phyloP scores from a whole-genome alignment of 2,113 vertebrate species.

The Boulengeromyrus knoepffleri region DNA sequence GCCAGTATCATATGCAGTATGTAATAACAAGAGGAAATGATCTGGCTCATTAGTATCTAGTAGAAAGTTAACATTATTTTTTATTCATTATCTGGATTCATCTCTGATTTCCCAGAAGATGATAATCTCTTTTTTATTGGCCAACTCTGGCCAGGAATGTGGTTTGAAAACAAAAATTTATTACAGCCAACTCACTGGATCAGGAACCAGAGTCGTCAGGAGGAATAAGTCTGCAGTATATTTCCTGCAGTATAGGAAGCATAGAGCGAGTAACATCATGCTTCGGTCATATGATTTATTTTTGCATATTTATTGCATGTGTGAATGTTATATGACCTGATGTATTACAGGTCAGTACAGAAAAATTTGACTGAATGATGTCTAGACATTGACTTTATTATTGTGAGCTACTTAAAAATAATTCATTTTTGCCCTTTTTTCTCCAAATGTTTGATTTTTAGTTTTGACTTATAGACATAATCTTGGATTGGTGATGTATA shows the following conservation, averaged over 20 bases:
- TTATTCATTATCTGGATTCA: constrained; percentile 7
- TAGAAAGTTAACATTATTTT: neutral
- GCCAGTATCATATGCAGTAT: neutral
- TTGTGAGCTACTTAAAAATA: neutral
- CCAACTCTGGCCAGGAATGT: neutral
- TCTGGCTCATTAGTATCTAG: neutral
- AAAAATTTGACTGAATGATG: neutral
- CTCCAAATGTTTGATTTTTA: neutral
- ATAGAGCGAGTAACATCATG: neutral
- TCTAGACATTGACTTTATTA: neutral
- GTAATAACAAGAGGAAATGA: neutral
- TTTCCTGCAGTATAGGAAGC: neutral
- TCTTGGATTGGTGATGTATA: neutral
- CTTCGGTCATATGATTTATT: neutral
- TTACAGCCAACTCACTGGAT: neutral
- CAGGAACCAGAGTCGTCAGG: neutral
- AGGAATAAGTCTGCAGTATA: neutral
- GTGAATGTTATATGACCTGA: neutral
- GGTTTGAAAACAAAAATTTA: neutral
- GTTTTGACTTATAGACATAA: neutral
- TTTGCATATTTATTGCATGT: neutral
- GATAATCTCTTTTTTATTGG: constrained; percentile 2
- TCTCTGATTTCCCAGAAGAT: constrained; percentile 1
- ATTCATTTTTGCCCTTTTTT: neutral
- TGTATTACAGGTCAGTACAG: neutral